Evolutionary conservation across 1,140 invertebrate species (phyloP).

Genomic region (Procambarus clarkii): DNA sequence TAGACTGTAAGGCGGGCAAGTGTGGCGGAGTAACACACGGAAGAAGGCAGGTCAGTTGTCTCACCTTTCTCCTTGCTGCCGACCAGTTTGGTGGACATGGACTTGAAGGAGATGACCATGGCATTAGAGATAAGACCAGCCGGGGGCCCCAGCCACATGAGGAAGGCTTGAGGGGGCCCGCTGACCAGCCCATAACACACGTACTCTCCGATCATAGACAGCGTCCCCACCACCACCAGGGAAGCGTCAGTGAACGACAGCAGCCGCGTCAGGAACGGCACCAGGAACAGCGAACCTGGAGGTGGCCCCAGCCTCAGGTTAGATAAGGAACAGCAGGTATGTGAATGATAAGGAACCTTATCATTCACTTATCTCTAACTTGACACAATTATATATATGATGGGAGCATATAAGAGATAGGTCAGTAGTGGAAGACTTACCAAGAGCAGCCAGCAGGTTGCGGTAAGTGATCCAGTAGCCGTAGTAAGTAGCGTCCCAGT

Average conservation of each 20-base stretch:
- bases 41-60: background rate
- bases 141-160: constrained; percentile 66
- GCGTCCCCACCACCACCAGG: constrained; percentile 49
- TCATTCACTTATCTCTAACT: no score
- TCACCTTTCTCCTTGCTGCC: constrained; percentile 64
- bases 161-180: constrained; percentile 32
- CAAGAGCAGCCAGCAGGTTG: constrained; percentile 58
- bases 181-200: constrained; percentile 51
- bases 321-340: background rate
- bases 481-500: constrained; percentile 55
- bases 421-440: background rate
- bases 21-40: background rate
- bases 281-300: constrained; percentile 66
- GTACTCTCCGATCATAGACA: constrained; percentile 61
- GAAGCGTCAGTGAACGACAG: constrained; percentile 49
- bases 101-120: constrained; percentile 59
- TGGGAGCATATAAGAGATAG: background rate
- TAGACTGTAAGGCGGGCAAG: no score
- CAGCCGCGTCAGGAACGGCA: constrained; percentile 59
- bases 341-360: background rate
- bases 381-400: no score
- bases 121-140: constrained; percentile 62
- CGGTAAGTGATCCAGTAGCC: constrained; percentile 63
- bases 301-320: background rate
- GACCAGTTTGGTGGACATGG: constrained; percentile 69